These are phyloP conservation scores for Carassius carassius DNA, from an alignment of 2,113 vertebrate genomes.

Conservation along the genomic window DNA sequence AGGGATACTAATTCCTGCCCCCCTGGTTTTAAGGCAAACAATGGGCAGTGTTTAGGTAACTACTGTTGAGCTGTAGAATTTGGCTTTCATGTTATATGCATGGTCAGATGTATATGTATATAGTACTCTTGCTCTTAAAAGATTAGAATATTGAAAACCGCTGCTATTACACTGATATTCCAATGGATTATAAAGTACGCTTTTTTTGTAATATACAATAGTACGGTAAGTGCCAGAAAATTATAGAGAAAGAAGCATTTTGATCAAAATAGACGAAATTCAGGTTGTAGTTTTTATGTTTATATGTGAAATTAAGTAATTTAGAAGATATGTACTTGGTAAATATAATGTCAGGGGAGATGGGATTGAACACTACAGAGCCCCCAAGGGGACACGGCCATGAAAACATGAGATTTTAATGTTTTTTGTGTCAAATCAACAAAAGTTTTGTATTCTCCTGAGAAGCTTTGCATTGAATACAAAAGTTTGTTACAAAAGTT, in stretches of 20 bases:
- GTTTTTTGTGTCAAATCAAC: no score
- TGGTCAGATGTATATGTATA: not conserved
- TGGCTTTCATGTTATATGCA: not conserved
- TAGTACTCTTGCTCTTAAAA: not conserved
- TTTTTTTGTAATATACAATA: not conserved
- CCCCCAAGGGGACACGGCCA: not conserved
- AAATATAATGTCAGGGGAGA: not conserved
- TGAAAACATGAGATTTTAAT: not conserved
- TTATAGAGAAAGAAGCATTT: not conserved
- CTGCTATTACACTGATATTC: not conserved
- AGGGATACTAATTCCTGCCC: constrained; percentile 75
- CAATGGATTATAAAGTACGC: not conserved
- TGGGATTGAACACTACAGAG: not conserved
- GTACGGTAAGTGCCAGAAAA: not conserved
- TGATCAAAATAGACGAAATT: not conserved
- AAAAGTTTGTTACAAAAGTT: not conserved
- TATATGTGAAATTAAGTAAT: not conserved
- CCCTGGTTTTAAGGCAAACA: constrained; percentile 84
- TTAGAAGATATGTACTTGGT: not conserved
- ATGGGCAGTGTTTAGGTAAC: constrained; percentile 90
- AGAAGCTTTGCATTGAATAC: not conserved
- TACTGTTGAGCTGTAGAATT: constrained; percentile 47
- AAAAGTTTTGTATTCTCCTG: not conserved
- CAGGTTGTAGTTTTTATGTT: not conserved
- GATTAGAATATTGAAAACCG: not conserved